These are phyloP conservation scores for Eupithecia tripunctaria DNA, from an alignment of 2,888 invertebrate species.

Conservation along the genomic window DNA sequence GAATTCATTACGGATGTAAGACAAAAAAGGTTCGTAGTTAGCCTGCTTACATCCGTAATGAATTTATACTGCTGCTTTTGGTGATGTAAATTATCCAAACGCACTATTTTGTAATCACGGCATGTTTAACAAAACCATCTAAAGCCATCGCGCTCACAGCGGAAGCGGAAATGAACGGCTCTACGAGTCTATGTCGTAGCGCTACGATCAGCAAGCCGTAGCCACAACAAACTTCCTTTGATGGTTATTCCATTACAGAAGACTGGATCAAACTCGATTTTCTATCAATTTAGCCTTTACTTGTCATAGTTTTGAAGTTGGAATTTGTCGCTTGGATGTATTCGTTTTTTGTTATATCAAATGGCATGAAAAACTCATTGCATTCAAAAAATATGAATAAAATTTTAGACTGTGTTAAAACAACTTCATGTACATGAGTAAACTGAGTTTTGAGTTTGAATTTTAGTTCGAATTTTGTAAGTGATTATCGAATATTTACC, in stretches of 20 bases:
- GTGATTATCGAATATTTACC: too few relatives aligned
- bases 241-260: slow-evolving; percentile 40
- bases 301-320: slow-evolving; percentile 21
- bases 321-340: background rate
- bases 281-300: slow-evolving; percentile 27
- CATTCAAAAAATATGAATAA: too few relatives aligned
- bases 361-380: too few relatives aligned
- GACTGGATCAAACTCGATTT: slow-evolving; percentile 35
- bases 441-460: too few relatives aligned
- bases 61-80: too few relatives aligned
- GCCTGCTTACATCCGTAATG: too few relatives aligned
- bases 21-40: too few relatives aligned
- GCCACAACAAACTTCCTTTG: slow-evolving; percentile 33
- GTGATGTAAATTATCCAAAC: too few relatives aligned
- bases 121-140: background rate
- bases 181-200: slow-evolving; percentile 23
- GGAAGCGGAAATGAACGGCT: slow-evolving; percentile 19
- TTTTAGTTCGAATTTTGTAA: too few relatives aligned
- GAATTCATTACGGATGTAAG: too few relatives aligned
- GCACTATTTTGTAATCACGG: background rate
- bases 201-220: slow-evolving; percentile 24
- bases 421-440: too few relatives aligned
- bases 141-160: slow-evolving; percentile 4
- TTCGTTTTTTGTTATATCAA: too few relatives aligned
- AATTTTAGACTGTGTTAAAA: background rate